These are phyloP conservation scores for Xyrichtys novacula DNA, from an alignment of 2,797 vertebrate species.

Conservation along the genomic window DNA sequence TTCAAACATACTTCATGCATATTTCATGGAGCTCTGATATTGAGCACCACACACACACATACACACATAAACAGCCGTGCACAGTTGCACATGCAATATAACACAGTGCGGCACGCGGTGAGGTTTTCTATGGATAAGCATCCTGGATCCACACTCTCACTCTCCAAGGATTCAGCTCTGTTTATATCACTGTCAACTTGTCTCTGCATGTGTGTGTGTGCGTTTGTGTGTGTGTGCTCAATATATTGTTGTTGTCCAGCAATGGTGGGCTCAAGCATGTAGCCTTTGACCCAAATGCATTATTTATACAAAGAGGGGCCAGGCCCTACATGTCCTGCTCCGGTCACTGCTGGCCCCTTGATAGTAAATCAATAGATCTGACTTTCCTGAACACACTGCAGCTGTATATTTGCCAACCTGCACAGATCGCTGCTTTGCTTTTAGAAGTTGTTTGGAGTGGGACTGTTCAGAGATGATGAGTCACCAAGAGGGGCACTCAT, in stretches of 20 bases:
- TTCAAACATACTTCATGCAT: conserved; percentile 78
- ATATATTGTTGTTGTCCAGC: conserved; percentile 37
- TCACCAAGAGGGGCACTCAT: neutral
- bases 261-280: conserved; percentile 30
- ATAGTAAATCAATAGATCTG: conserved; percentile 76
- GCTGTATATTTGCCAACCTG: conserved; percentile 30
- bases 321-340: conserved; percentile 49
- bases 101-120: conserved; percentile 26
- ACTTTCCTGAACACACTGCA: conserved; percentile 39
- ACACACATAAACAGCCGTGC: conserved; percentile 3
- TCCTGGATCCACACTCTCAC: conserved; percentile 6
- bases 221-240: neutral
- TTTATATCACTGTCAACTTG: conserved; percentile 41
- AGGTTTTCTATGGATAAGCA: conserved; percentile 35
- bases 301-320: conserved; percentile 64
- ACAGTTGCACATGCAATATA: conserved; percentile 9
- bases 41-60: conserved; percentile 42
- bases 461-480: conserved; percentile 12
- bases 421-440: conserved; percentile 20
- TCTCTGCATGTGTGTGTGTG: neutral
- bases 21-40: conserved; percentile 73
- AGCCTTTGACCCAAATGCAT: conserved; percentile 52
- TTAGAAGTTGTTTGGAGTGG: neutral
- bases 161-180: conserved; percentile 34
- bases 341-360: conserved; percentile 43